These are phyloP conservation scores for Hymenopus coronatus DNA, from an alignment of 2,888 invertebrate genomes.

Conservation along the genomic window DNA sequence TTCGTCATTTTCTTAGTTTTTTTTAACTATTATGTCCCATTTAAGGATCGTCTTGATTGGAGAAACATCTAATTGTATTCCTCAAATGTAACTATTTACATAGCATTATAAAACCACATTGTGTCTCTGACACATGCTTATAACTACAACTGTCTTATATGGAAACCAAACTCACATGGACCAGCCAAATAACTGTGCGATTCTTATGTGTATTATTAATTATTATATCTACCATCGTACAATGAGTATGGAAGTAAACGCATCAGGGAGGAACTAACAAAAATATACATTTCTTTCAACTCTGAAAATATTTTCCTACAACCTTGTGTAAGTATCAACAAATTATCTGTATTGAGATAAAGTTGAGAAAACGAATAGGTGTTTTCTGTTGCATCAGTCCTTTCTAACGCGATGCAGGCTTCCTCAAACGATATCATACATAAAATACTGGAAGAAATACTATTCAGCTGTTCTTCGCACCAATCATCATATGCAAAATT, in stretches of 20 bases:
- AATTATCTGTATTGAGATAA: conserved; percentile 42
- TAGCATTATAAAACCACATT: not conserved
- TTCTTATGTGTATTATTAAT: not conserved
- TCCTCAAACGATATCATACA: conserved; percentile 98
- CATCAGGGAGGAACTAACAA: not conserved
- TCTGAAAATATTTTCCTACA: not conserved
- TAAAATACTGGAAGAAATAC: conserved; percentile 95
- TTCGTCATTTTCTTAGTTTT: too few species aligned
- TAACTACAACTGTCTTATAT: too few species aligned
- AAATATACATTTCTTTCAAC: not conserved
- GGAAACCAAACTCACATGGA: not conserved
- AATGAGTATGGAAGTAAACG: not conserved
- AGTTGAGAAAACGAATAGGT: conserved; percentile 97
- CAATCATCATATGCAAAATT: conserved; percentile 99
- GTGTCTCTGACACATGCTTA: not conserved
- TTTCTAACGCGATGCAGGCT: conserved; percentile 89
- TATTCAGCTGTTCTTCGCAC: conserved; percentile 89
- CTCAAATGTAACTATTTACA: not conserved
- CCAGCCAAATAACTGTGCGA: not conserved
- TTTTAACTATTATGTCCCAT: too few species aligned
- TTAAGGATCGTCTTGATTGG: too few species aligned
- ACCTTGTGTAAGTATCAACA: not conserved
- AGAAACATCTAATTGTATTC: too few species aligned
- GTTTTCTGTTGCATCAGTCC: conserved; percentile 99
- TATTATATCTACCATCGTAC: not conserved